Percentiles rank a stretch among this genome's conserved stretches.
phyloP scores from a whole-genome alignment of 1,140 invertebrate genomes.

The Halictus rubicundus region DNA sequence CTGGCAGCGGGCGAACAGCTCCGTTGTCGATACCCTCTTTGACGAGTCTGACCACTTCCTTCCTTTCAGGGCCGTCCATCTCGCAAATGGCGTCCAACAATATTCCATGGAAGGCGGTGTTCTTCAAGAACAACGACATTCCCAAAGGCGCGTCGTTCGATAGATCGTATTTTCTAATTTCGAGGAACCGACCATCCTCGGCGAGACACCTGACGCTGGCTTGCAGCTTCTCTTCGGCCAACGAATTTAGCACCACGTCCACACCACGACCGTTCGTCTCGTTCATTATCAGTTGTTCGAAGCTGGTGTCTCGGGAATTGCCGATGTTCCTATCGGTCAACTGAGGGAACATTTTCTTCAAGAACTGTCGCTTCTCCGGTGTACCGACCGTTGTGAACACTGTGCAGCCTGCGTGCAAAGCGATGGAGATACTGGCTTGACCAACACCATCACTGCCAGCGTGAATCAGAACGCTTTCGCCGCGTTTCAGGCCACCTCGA shows the following conservation, averaged over 20 bases:
- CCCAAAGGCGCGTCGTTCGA: constrained; percentile 94
- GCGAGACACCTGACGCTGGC: constrained; percentile 95
- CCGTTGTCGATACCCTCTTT: constrained; percentile 91
- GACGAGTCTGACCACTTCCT: constrained; percentile 87
- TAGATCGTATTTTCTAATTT: constrained; percentile 98
- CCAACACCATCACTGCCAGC: constrained; percentile 98
- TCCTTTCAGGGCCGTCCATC: constrained; percentile 86
- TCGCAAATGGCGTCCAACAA: constrained; percentile 95
- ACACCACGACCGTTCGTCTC: constrained; percentile 93
- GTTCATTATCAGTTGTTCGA: constrained; percentile 92
- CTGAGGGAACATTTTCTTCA: constrained; percentile 92
- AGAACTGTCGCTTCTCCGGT: constrained; percentile 92
- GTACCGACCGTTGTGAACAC: constrained; percentile 95
- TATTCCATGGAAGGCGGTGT: constrained; percentile 98
- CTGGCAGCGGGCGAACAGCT: constrained; percentile 91
- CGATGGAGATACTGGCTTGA: constrained; percentile 96
- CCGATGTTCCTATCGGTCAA: constrained; percentile 91
- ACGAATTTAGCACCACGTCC: constrained; percentile 95
- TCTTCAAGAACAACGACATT: constrained; percentile 97
- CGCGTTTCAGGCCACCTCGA: constrained; percentile 90
- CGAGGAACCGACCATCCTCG: constrained; percentile 94
- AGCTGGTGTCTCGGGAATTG: constrained; percentile 94
- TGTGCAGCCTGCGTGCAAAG: constrained; percentile 90
- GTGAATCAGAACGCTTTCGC: constrained; percentile 95
- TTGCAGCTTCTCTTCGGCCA: constrained; percentile 95